Percentiles rank a stretch among this genome's conserved stretches.
phyloP scores from a whole-genome alignment of 2,888 invertebrate species.

The Abscondita cerata region DNA sequence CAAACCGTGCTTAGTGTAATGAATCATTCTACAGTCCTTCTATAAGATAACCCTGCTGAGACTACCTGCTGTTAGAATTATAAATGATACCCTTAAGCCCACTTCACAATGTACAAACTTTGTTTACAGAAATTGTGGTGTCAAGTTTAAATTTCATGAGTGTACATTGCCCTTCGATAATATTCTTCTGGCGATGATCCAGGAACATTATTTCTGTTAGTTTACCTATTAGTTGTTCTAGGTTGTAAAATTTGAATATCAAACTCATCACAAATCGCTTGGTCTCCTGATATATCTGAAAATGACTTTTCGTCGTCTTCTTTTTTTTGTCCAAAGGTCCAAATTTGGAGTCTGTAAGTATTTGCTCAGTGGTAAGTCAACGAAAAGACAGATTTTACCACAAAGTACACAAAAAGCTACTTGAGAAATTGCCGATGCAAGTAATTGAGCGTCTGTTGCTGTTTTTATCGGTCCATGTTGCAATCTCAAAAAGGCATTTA shows the following conservation, averaged over 20 bases:
- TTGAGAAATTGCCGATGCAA: background rate
- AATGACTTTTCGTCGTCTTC: constrained; percentile 10
- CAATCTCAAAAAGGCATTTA: constrained; percentile 7
- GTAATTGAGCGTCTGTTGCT: background rate
- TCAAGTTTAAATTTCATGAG: no score
- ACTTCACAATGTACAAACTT: no score
- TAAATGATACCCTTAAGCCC: no score
- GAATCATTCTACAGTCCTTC: no score
- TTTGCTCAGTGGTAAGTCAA: constrained; percentile 9
- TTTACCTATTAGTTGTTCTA: background rate
- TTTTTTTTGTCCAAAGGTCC: constrained; percentile 6
- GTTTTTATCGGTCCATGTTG: constrained; percentile 13
- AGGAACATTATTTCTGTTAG: background rate
- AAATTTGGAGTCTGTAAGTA: constrained; percentile 11
- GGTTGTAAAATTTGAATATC: no score
- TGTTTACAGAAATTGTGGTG: no score
- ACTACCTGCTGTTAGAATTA: no score
- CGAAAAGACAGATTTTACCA: constrained; percentile 5
- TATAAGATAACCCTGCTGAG: no score
- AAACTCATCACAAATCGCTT: background rate
- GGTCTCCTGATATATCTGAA: background rate
- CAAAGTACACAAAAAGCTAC: background rate
- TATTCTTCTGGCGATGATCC: background rate
- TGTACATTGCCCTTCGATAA: background rate
- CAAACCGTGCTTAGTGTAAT: no score